Conservation (phyloP, 1,140 invertebrate genomes). For the Apis laboriosa region DNA sequence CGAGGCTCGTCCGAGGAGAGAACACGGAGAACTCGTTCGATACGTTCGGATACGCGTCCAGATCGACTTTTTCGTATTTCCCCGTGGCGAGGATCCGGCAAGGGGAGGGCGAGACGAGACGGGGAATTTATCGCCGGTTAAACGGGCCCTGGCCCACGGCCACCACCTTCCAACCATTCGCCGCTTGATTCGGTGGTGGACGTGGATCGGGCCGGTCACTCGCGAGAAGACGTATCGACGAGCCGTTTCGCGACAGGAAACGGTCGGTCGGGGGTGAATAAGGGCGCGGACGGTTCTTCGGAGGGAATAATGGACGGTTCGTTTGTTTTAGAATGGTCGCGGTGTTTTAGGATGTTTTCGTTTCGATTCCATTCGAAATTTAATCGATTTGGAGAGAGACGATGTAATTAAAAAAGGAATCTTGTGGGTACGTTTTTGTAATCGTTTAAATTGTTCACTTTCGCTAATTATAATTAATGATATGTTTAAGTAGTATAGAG, state of each 20-base stretch:
- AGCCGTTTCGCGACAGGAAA: background rate
- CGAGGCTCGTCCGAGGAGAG: conserved; percentile 36
- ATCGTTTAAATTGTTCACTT: no score
- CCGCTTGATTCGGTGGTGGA: conserved; percentile 48
- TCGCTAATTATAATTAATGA: no score
- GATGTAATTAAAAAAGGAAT: no score
- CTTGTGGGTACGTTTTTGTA: no score
- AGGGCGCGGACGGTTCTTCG: background rate
- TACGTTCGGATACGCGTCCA: conserved; percentile 22
- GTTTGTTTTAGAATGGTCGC: no score
- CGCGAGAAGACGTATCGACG: conserved; percentile 14
- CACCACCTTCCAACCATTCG: conserved; percentile 47
- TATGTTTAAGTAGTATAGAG: no score
- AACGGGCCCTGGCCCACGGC: conserved; percentile 57
- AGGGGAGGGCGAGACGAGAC: background rate
- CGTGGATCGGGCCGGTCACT: conserved; percentile 48
- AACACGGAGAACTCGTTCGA: conserved; percentile 61
- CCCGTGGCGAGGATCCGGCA: conserved; percentile 55
- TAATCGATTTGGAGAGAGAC: no score
- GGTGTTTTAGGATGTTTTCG: no score
- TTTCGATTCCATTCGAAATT: no score
- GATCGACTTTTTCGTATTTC: conserved; percentile 69
- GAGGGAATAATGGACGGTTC: background rate
- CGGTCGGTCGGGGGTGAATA: background rate
- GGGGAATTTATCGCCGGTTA: conserved; percentile 73